Evolutionary conservation across 2,113 vertebrate species (phyloP).

Genomic region (Caracal caracal): DNA sequence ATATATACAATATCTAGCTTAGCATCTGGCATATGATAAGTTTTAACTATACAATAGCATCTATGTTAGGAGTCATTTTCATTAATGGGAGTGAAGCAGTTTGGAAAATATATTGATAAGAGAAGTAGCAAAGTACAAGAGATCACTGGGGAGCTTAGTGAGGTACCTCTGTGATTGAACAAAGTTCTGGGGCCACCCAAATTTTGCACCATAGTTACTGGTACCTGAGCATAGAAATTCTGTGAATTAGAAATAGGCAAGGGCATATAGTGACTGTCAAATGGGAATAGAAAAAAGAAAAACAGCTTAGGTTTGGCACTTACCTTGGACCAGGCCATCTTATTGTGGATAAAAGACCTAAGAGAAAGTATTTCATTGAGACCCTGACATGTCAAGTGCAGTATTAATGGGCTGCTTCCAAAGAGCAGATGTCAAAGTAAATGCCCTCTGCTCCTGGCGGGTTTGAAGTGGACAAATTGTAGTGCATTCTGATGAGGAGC

Average conservation of each 20-base stretch:
- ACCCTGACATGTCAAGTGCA: constrained; percentile 28
- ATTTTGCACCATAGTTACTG: not conserved
- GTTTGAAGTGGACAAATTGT: constrained; percentile 56
- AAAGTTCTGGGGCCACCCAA: not conserved
- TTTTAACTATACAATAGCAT: not conserved
- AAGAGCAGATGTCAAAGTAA: constrained; percentile 63
- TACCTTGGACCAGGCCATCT: constrained; percentile 55
- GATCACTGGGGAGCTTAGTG: not conserved
- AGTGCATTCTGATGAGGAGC: constrained; percentile 58
- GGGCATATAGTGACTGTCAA: constrained; percentile 33
- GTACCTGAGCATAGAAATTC: not conserved
- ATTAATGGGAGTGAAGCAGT: not conserved
- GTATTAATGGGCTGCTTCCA: constrained; percentile 55
- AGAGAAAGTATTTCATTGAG: constrained; percentile 64
- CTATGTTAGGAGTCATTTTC: not conserved
- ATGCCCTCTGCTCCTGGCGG: constrained; percentile 36
- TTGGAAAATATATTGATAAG: not conserved
- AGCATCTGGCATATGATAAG: not conserved
- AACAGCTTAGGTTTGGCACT: constrained; percentile 7
- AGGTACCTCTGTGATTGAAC: not conserved
- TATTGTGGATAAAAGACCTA: constrained; percentile 59
- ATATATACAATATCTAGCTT: not conserved
- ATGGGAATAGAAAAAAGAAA: constrained; percentile 49
- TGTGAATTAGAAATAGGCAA: constrained; percentile 16
- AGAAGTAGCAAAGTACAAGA: not conserved